Evolutionary conservation across 2,113 vertebrate genomes (phyloP).

Genomic region (Oreochromis niloticus): DNA sequence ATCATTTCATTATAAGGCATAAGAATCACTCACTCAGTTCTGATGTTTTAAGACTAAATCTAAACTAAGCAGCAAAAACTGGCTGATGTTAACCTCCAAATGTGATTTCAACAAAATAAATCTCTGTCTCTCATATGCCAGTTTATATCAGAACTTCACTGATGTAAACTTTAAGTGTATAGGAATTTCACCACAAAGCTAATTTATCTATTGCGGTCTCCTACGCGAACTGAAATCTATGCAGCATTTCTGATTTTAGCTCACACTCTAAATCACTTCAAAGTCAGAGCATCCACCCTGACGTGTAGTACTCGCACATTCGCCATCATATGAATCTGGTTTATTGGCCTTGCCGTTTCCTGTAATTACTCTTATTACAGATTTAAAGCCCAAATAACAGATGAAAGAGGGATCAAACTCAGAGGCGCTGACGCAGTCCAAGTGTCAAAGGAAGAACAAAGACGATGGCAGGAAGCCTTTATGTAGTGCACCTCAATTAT

Average conservation of each 20-base stretch:
- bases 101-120: neutral
- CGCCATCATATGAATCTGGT: neutral
- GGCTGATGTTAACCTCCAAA: neutral
- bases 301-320: neutral
- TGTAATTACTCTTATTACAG: conserved; percentile 44
- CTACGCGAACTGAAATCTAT: neutral
- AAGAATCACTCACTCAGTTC: neutral
- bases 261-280: neutral
- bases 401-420: conserved; percentile 30
- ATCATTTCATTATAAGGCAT: neutral
- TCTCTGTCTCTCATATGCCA: neutral
- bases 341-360: conserved; percentile 21
- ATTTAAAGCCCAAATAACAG: conserved; percentile 34
- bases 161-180: neutral
- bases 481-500: neutral
- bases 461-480: neutral
- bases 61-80: neutral
- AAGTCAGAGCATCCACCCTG: neutral
- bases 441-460: conserved; percentile 32
- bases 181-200: neutral
- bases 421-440: neutral
- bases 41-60: neutral
- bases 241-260: neutral
- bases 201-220: neutral
- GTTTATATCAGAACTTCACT: neutral